phyloP scores from a whole-genome alignment of 2,113 vertebrate species.

The Lepisosteus osseus region DNA sequence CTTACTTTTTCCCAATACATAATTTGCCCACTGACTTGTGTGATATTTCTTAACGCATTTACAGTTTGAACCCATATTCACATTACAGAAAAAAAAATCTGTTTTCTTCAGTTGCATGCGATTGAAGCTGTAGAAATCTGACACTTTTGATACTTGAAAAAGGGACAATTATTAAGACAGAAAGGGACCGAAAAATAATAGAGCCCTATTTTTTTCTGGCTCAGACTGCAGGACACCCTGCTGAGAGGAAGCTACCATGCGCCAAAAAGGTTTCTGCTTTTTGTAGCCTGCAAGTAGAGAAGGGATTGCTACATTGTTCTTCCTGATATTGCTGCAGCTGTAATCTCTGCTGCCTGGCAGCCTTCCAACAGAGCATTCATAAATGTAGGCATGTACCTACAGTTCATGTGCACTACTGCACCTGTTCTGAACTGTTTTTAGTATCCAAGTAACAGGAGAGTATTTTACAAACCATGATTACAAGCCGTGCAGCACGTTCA shows the following conservation, averaged over 20 bases:
- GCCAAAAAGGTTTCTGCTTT: neutral
- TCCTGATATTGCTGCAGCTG: constrained; percentile 36
- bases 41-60: too few species aligned
- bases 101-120: neutral
- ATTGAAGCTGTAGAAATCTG: neutral
- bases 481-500: neutral
- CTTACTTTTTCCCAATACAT: too few species aligned
- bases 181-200: neutral
- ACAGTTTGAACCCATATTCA: neutral
- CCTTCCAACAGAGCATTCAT: constrained; percentile 25
- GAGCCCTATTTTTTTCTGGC: neutral
- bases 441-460: constrained; percentile 10
- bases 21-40: too few species aligned
- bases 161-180: neutral
- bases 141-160: neutral
- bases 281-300: neutral
- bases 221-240: neutral
- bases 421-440: constrained; percentile 33
- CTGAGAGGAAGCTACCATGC: neutral
- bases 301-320: constrained; percentile 1
- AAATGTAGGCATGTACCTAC: constrained; percentile 17
- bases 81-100: neutral
- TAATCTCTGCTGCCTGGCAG: constrained; percentile 26
- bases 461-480: constrained; percentile 5
- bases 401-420: constrained; percentile 27